phyloP scores from a whole-genome alignment of 2,888 invertebrate species.

The Camponotus fellah region DNA sequence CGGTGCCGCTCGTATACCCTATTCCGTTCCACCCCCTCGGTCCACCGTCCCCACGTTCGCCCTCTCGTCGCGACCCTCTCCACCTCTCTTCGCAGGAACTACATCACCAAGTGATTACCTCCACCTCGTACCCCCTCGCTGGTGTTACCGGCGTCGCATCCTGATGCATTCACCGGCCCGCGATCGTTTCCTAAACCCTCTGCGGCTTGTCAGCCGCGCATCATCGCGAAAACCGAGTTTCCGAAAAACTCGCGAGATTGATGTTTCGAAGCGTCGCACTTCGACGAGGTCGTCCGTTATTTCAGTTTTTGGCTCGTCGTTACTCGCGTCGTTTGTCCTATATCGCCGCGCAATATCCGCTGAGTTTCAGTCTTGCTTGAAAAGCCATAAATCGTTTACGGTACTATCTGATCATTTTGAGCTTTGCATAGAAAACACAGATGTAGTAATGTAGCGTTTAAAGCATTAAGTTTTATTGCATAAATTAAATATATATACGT shows the following conservation, averaged over 20 bases:
- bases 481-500: not conserved
- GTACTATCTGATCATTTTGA: conserved; percentile 21
- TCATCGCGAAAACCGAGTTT: conserved; percentile 41
- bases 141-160: conserved; percentile 39
- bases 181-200: conserved; percentile 57
- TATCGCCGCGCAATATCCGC: conserved; percentile 37
- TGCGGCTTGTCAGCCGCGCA: conserved; percentile 57
- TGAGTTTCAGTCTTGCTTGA: conserved; percentile 37
- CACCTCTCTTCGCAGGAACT: conserved; percentile 77
- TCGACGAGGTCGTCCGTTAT: conserved; percentile 47
- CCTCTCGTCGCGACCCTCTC: conserved; percentile 52
- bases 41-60: conserved; percentile 47
- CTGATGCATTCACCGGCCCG: conserved; percentile 40
- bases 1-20: conserved; percentile 61
- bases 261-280: conserved; percentile 42
- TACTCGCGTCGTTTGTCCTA: conserved; percentile 39
- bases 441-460: not conserved
- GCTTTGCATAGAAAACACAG: conserved; percentile 4
- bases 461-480: not conserved
- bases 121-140: conserved; percentile 75
- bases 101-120: conserved; percentile 85
- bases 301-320: conserved; percentile 43
- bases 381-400: conserved; percentile 42
- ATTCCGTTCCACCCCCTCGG: conserved; percentile 56
- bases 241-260: conserved; percentile 44